Base-by-base conservation (phyloP, 1,140 invertebrate genomes). In the Drosophila repletoides region DNA sequence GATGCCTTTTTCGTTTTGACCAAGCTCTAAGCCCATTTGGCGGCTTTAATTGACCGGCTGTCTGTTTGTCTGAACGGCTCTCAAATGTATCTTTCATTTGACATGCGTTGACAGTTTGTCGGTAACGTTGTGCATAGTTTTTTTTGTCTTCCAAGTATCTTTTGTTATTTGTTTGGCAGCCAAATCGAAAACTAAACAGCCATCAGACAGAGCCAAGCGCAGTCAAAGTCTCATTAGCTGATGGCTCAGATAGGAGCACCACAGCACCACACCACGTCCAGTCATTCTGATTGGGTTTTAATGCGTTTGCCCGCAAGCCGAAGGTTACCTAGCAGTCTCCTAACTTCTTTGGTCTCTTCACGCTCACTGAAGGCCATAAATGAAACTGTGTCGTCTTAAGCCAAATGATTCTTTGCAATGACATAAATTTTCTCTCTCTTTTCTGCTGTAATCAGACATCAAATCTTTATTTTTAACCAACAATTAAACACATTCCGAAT, bases 161-260 rank as follows among this genome's bases (percentile, higher is more conserved):
- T 55, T 74, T 75, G 55, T 58, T 51, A 53, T 58, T 59, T 26
- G 33, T 64, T 55, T 70, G 43, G 55, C 71, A 36, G 64, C 38
- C 67, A 84, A 84, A 84, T 84, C 79, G 79, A 84, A 84, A 84
- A 84, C 80, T 86, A 75, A 83, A 72, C 48, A 63, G 58, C 65
- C 65, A 63, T 63, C 58, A 67, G 56, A 3, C 21, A 7, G 22
- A 38, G 5, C 21, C 33, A 17, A 45, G 28, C 66, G 79, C 79
- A 79, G 79, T 84, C 79, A 84, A 84, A 84, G 79, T 79, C 79
- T 84, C 79, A 84, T 84, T 84, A 84, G 79, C 74, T 68, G 79
- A 84, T 74, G 79, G 72, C 65, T 73, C 68, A 45, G 74, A 79
- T 84, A 75, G n/a, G n/a, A n/a, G n/a, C n/a, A n/a, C 36, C 48